A percentile compares a stretch with the other conserved stretches of the same genome.
Evolutionary conservation across 2,797 vertebrate genomes (phyloP).

Genomic region (Trematomus bernacchii): DNA sequence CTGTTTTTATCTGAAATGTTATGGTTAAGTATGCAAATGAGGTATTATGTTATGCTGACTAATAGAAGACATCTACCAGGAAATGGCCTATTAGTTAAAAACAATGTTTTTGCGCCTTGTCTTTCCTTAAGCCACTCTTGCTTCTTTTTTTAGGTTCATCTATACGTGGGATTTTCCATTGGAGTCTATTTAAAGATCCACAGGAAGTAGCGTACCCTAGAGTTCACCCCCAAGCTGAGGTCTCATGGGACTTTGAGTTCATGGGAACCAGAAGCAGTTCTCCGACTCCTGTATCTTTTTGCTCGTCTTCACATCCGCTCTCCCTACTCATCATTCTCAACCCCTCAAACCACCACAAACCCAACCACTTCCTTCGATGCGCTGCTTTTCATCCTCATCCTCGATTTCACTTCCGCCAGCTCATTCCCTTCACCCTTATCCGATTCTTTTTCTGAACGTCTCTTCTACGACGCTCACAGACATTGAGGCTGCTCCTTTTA

Average conservation of each 20-base stretch:
- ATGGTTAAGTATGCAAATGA: no score
- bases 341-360: neutral
- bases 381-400: slow-evolving; percentile 26
- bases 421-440: slow-evolving; percentile 37
- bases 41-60: no score
- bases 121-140: slow-evolving; percentile 2
- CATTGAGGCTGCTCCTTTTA: slow-evolving; percentile 62
- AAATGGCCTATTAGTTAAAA: no score
- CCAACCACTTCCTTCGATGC: slow-evolving; percentile 19
- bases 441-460: slow-evolving; percentile 51
- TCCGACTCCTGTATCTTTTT: slow-evolving; percentile 42
- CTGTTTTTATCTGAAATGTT: no score
- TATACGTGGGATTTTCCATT: slow-evolving; percentile 66
- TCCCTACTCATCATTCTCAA: slow-evolving; percentile 50
- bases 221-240: slow-evolving; percentile 59
- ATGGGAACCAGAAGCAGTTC: slow-evolving; percentile 75
- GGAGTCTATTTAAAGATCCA: slow-evolving; percentile 70
- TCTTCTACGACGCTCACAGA: slow-evolving; percentile 33
- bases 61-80: no score
- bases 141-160: slow-evolving; percentile 20
- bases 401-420: slow-evolving; percentile 25
- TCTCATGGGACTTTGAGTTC: slow-evolving; percentile 73
- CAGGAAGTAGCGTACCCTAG: slow-evolving; percentile 68
- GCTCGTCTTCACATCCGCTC: slow-evolving; percentile 61
- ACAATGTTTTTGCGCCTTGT: no score